Evolutionary conservation across 1,140 invertebrate genomes (phyloP).

Genomic region (Aleiodes sp.): DNA sequence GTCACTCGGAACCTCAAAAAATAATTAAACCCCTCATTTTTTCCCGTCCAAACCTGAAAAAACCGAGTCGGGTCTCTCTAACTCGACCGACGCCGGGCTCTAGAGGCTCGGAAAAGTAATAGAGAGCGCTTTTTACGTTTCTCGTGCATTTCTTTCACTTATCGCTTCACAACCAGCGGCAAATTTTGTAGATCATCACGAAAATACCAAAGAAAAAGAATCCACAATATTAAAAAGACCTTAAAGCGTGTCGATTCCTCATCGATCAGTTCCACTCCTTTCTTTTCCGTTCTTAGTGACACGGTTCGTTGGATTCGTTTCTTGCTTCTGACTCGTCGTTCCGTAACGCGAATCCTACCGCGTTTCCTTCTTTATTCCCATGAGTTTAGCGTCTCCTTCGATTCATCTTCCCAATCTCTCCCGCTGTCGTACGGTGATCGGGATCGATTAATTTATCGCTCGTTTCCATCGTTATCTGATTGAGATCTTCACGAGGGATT

Average conservation of each 20-base stretch:
- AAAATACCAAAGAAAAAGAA: background rate
- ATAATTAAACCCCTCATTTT: too few relatives aligned
- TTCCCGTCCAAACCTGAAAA: too few relatives aligned
- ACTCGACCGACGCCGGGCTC: too few relatives aligned
- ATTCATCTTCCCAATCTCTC: background rate
- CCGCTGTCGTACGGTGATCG: background rate
- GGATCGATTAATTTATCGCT: slow-evolving; percentile 30
- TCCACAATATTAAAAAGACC: background rate
- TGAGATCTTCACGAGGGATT: slow-evolving; percentile 28
- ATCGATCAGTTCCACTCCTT: slow-evolving; percentile 25
- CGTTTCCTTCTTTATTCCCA: slow-evolving; percentile 32
- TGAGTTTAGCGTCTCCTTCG: slow-evolving; percentile 6
- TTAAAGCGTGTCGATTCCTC: slow-evolving; percentile 1
- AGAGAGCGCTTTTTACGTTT: too few relatives aligned
- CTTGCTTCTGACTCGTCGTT: slow-evolving; percentile 27
- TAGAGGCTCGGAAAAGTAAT: too few relatives aligned
- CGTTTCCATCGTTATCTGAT: slow-evolving; percentile 33
- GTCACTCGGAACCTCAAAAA: too few relatives aligned
- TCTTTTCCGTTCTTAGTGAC: slow-evolving; percentile 36
- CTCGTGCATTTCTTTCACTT: too few relatives aligned
- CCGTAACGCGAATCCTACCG: slow-evolving; percentile 22
- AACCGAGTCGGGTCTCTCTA: too few relatives aligned
- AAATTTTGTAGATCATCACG: too few relatives aligned
- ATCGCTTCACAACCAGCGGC: too few relatives aligned
- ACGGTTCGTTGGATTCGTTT: slow-evolving; percentile 34